phyloP scores from a whole-genome alignment of 1,140 invertebrate genomes.

The Teleogryllus occipitalis region DNA sequence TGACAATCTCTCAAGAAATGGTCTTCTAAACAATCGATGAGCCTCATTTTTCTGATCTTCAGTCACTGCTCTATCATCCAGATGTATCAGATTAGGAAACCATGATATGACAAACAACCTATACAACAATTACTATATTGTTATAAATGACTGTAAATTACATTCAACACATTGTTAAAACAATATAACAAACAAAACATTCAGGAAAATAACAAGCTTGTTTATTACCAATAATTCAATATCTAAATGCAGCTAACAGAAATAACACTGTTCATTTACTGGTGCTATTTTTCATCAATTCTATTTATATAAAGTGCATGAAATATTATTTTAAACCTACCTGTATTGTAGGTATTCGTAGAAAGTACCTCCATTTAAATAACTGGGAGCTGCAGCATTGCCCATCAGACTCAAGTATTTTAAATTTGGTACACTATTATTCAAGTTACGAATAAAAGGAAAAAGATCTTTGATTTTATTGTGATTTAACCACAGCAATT shows the following conservation, averaged over 20 bases:
- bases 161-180: neutral
- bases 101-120: conserved; percentile 57
- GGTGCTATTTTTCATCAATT: neutral
- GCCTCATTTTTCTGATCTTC: conserved; percentile 51
- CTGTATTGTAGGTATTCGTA: conserved; percentile 71
- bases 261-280: no score
- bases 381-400: conserved; percentile 64
- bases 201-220: no score
- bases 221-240: no score
- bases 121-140: neutral
- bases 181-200: no score
- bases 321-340: conserved; percentile 36
- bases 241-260: no score
- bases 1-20: conserved; percentile 37
- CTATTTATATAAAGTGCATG: neutral
- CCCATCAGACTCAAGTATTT: conserved; percentile 67
- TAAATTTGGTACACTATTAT: conserved; percentile 54
- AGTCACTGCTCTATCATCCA: conserved; percentile 56
- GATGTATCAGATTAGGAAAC: conserved; percentile 51
- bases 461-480: conserved; percentile 59
- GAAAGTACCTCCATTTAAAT: conserved; percentile 62
- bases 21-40: conserved; percentile 47
- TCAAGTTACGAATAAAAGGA: conserved; percentile 58
- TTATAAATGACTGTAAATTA: conserved; percentile 7
- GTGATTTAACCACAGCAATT: conserved; percentile 69